Percentiles rank a stretch among this genome's conserved stretches.
Conservation (phyloP, 2,888 invertebrate species). For the Xanthorhoe spadicearia region DNA sequence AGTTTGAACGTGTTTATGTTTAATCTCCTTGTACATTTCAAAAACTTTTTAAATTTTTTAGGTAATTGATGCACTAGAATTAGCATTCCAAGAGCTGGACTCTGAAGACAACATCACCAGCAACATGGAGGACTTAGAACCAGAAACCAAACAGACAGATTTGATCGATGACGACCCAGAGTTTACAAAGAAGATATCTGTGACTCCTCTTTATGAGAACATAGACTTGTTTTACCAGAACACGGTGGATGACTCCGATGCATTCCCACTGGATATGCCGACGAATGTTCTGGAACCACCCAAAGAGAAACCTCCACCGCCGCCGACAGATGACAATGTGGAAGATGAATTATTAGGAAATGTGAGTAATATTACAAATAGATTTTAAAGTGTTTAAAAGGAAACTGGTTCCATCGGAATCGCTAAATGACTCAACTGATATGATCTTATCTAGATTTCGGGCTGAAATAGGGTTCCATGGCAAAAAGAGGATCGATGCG, state of each 20-base stretch:
- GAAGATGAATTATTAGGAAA: constrained; percentile 78
- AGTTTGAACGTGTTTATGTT: constrained; percentile 12
- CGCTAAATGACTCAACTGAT: too few species aligned
- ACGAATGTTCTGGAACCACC: constrained; percentile 88
- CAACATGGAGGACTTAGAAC: constrained; percentile 67
- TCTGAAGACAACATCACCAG: constrained; percentile 68
- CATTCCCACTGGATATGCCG: constrained; percentile 85
- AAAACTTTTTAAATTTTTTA: constrained; percentile 55
- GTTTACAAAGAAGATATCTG: constrained; percentile 71
- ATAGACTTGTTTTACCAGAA: constrained; percentile 84
- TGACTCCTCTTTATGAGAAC: constrained; percentile 86
- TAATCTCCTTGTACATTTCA: constrained; percentile 5
- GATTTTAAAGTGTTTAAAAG: too few species aligned
- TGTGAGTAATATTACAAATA: constrained; percentile 58
- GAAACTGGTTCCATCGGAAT: too few species aligned
- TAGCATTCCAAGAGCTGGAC: constrained; percentile 87
- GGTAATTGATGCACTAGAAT: constrained; percentile 87
- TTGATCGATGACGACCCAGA: constrained; percentile 50
- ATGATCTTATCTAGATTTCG: too few species aligned
- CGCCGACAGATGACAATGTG: constrained; percentile 85
- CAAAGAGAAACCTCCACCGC: constrained; percentile 94
- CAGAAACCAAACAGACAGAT: constrained; percentile 40
- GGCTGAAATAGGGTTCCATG: too few species aligned
- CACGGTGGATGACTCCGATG: constrained; percentile 57
- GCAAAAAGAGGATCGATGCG: too few species aligned